Evolutionary conservation across 2,797 vertebrate species (phyloP).

Genomic region (Hapalemur alaotrensis): DNA sequence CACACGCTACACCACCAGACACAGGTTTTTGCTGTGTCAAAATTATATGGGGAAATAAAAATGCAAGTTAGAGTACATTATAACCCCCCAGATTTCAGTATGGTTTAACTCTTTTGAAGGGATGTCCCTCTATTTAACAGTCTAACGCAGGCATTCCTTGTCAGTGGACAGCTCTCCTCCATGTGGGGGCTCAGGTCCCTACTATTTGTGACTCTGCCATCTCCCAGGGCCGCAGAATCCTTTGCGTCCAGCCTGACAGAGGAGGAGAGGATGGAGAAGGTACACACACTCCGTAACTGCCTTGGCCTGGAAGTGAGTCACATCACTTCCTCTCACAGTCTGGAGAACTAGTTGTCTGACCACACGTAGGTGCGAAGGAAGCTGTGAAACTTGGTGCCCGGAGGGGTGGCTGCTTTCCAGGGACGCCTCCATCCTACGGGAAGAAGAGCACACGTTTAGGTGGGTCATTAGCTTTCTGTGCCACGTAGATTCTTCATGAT

Average conservation of each 20-base stretch:
- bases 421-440: background rate
- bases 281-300: background rate
- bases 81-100: background rate
- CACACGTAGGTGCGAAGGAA: too few relatives aligned
- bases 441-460: background rate
- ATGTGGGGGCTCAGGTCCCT: background rate
- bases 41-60: background rate
- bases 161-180: background rate
- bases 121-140: background rate
- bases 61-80: background rate
- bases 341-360: background rate
- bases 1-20: background rate
- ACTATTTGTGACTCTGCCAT: background rate
- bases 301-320: background rate
- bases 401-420: background rate
- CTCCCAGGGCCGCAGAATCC: background rate
- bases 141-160: background rate
- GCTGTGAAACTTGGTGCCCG: background rate
- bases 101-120: background rate
- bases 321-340: background rate
- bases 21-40: background rate
- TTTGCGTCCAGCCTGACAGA: background rate
- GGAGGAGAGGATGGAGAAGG: background rate
- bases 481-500: background rate
- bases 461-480: background rate